Conservation (phyloP, 2,113 vertebrate genomes). For the Stigmatopora nigra region DNA sequence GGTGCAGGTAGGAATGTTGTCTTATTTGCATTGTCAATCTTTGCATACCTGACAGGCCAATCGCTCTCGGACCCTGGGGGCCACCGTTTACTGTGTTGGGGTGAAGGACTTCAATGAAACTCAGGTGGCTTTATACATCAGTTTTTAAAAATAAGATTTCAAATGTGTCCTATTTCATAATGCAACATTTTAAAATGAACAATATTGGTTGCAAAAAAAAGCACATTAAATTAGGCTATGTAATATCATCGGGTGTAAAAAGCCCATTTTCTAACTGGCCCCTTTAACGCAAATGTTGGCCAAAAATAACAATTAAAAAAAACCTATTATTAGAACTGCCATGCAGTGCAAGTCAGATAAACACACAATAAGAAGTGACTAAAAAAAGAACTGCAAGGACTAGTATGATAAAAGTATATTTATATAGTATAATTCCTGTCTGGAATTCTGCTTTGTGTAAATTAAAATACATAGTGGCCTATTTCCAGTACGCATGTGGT, state of each 20-base stretch:
- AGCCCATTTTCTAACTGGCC: too few species aligned
- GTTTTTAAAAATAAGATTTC: too few species aligned
- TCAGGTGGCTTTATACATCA: constrained; percentile 73
- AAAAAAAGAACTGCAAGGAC: not conserved
- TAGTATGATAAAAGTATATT: not conserved
- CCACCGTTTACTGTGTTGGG: constrained; percentile 92
- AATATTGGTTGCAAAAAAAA: too few species aligned
- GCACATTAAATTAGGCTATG: too few species aligned
- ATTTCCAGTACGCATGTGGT: too few species aligned
- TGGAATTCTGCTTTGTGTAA: not conserved
- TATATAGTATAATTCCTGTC: not conserved
- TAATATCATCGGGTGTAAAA: too few species aligned
- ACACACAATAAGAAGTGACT: not conserved
- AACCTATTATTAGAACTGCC: too few species aligned
- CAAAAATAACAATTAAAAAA: too few species aligned
- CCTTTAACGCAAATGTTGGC: too few species aligned
- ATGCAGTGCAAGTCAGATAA: not conserved
- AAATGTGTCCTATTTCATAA: too few species aligned
- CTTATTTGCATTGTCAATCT: constrained; percentile 47
- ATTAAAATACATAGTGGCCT: not conserved
- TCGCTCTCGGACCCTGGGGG: constrained; percentile 88
- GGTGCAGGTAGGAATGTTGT: constrained; percentile 30
- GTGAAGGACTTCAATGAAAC: constrained; percentile 99
- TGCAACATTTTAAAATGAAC: not conserved
- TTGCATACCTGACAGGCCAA: constrained; percentile 77